Base-by-base conservation (phyloP, 92 coral and sea anemone species). In the Desmophyllum pertusum region DNA sequence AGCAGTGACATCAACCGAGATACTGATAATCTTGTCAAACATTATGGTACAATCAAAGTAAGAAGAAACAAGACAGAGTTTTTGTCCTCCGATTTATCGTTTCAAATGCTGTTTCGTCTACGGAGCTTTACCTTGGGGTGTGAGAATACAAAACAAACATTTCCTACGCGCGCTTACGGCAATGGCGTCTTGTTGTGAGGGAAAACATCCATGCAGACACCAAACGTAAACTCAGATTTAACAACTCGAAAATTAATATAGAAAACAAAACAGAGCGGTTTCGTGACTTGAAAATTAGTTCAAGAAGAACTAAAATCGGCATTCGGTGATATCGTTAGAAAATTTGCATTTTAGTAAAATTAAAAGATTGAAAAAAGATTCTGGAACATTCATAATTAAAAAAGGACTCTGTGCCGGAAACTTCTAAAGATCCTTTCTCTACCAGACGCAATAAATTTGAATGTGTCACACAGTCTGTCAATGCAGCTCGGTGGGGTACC, bases 331-430 rank as follows among this genome's bases (percentile, higher is more conserved):
- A 75, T 39, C 53, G 29, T 62, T 66, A 2, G 31, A 13, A 67
- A 65, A 80, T 68, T 68, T 80, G 76, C 76, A 80, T 50, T 51
- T 80, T 67, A 37, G 21, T 9, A 29, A 53, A 50, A 81, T 70
- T 69, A 50, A 71, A 71, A 39, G 43, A 71, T 36, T 61, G 14
- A 61, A 43, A 61, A 69, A 67, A 17, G 77, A 23, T 30, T 71
- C 52, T 38, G 36, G 33, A 63, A 71, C 71, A 82, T 82, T 71
- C 71, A 82, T 71, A 82, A 57, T 82, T 71, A 82, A 61, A 81
- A 66, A 82, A 35, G 70, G 78, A 3, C 79, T 42, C 21, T 61
- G 53, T 21, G 79, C 86, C 86, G 86, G 86, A 82, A 82, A 82
- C 86, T 71, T 82, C 86, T 82, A 71, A 72, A 46, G 85, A 57